Conservation (phyloP, 2,888 invertebrate genomes). For the Sphecodes monilicornis region DNA sequence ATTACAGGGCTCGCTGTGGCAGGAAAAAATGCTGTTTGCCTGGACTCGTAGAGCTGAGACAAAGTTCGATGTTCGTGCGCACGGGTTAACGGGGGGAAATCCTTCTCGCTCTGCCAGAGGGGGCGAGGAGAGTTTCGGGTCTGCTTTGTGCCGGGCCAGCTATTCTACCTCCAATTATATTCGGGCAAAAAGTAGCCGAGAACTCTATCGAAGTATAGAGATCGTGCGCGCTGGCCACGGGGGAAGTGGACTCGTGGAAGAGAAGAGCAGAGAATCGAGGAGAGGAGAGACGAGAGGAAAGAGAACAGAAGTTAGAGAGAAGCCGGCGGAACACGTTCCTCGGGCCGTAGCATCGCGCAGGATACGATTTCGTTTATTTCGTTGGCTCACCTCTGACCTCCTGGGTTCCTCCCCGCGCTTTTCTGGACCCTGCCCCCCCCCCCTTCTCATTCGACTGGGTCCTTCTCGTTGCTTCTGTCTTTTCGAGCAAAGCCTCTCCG, state of each 20-base stretch:
- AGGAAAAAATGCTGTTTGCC: not conserved
- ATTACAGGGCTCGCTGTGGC: conserved; percentile 21
- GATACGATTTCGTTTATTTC: conserved; percentile 80
- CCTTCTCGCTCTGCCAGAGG: not conserved
- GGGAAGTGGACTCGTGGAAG: not conserved
- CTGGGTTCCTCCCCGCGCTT: conserved; percentile 42
- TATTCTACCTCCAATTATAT: conserved; percentile 25
- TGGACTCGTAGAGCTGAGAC: not conserved
- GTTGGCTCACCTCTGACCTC: conserved; percentile 85
- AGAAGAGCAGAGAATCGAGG: not conserved
- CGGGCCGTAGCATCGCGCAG: conserved; percentile 76
- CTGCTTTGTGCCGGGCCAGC: conserved; percentile 1
- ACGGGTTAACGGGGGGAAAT: conserved; percentile 12
- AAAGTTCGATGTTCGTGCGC: not conserved
- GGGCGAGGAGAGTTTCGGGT: not conserved
- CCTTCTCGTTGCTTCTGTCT: conserved; percentile 40
- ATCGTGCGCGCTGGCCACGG: conserved; percentile 8
- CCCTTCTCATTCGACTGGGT: not conserved
- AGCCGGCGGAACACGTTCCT: conserved; percentile 20
- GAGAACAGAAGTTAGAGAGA: conserved; percentile 55
- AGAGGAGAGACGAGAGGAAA: conserved; percentile 68
- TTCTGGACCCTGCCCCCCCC: conserved; percentile 28
- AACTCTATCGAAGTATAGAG: conserved; percentile 14
- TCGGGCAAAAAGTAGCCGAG: not conserved
- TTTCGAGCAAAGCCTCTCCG: conserved; percentile 52